Percentiles rank a stretch among this genome's conserved stretches.
Evolutionary conservation across 2,888 invertebrate species (phyloP).

Genomic region (Acanthosepion pharaonis): DNA sequence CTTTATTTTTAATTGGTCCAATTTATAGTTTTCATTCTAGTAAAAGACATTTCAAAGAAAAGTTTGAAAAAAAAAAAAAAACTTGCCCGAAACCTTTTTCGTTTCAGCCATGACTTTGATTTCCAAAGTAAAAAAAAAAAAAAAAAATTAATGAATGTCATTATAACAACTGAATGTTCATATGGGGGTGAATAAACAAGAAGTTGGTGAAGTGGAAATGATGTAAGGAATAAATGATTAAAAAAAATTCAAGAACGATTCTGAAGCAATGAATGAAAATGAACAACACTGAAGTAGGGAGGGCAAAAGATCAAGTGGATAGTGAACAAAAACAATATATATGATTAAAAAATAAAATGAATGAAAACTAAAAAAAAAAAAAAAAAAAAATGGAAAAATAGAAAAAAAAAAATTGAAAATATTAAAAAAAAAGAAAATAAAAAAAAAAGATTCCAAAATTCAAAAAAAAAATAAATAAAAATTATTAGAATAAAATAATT

Average conservation of each 20-base stretch:
- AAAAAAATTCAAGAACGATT: background rate
- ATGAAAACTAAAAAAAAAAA: no score
- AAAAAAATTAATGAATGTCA: background rate
- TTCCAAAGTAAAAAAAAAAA: background rate
- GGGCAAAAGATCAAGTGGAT: background rate
- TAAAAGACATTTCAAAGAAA: background rate
- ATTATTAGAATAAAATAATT: no score
- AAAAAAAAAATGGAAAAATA: no score
- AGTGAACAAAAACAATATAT: no score
- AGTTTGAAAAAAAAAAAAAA: background rate
- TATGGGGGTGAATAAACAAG: background rate
- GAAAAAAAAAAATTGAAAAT: no score
- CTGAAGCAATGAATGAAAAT: background rate
- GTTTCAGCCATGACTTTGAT: background rate
- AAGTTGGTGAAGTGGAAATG: slow-evolving; percentile 4
- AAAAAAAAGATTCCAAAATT: no score
- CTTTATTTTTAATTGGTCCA: no score
- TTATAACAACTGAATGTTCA: background rate
- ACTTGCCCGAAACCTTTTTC: background rate
- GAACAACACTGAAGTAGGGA: background rate
- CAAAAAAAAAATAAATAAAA: no score
- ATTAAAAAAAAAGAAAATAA: no score
- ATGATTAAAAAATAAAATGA: no score
- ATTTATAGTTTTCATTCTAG: no score
- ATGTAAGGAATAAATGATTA: background rate